Base-by-base conservation (phyloP, 2,797 vertebrate genomes). In the Brachymystax lenok region DNA sequence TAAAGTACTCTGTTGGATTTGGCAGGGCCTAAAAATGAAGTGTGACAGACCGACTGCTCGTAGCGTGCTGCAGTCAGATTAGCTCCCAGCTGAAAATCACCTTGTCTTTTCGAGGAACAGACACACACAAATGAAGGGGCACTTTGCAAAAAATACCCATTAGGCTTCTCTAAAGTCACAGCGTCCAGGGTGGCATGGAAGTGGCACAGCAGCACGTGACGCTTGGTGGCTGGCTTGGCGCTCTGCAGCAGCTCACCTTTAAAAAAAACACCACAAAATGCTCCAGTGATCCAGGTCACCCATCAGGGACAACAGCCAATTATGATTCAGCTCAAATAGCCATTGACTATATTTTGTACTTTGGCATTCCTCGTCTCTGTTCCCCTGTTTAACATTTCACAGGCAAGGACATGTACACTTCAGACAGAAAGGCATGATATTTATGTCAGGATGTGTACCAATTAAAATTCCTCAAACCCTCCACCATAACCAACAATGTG, bases 101-200 rank as follows among this genome's bases (percentile, higher is more conserved):
- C 81, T 79, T 77, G 79, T 81, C 83, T 82, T 85, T 71, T 73
- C 21, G 19, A 52, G 73, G 80, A 84, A 84, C 73, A 76, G 64
- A 84, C 74, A 63, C 64, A 71, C 61, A 75, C 79, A 86, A 87
- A 87, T 78, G 77, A 88, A 90, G 88, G 89, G 90, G 88, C 82
- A 85, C 87, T 88, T 87, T 85, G 79, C 79, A 87, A 91, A 87
- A 81, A 84, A 87, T 80, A 78, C 84, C 86, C 84, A 86, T 78
- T 77, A 83, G 86, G 82, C 81, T 63, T 63, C 40, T 85, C 77
- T 75, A 79, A 85, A 83, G 84, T 82, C 85, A 81, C 69, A 74
- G 59, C 84, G 85, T 78, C 83, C 79, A 81, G 79, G 72, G 67
- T 69, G 56, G 24, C 10, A 3, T 51, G 10, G 40, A 46, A 2